These are phyloP conservation scores for Magallana ariakensis DNA, from an alignment of 1,140 invertebrate species.

Conservation along the genomic window DNA sequence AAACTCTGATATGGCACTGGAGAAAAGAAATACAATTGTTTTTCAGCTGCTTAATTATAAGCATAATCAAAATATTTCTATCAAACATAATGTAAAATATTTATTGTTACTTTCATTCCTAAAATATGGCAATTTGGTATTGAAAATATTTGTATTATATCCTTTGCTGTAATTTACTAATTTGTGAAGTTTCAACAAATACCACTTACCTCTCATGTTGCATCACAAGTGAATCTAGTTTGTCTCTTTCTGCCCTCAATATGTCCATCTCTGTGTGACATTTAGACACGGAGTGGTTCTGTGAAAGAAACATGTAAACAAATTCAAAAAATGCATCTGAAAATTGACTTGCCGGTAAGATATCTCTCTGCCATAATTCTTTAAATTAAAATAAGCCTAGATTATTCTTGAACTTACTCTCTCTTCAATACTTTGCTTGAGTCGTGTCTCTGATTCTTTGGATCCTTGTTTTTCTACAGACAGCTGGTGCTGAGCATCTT, in stretches of 20 bases:
- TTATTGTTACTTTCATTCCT: no score
- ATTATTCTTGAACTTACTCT: constrained; percentile 41
- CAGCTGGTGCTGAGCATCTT: constrained; percentile 39
- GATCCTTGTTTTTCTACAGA: constrained; percentile 22
- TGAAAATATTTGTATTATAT: no score
- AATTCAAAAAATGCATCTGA: no score
- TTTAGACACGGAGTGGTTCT: constrained; percentile 64
- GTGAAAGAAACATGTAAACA: constrained; percentile 27
- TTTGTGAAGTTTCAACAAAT: not conserved
- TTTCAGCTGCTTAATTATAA: not conserved
- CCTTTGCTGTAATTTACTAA: no score
- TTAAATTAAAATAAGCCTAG: no score
- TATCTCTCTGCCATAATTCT: no score
- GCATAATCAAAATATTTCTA: not conserved
- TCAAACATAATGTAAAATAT: no score
- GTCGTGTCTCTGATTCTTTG: constrained; percentile 46
- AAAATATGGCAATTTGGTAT: no score
- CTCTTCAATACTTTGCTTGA: constrained; percentile 52
- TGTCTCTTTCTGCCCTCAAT: constrained; percentile 66
- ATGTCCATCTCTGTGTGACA: constrained; percentile 65
- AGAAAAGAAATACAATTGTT: constrained; percentile 52
- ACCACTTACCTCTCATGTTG: constrained; percentile 64
- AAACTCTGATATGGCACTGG: constrained; percentile 68
- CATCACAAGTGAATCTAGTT: constrained; percentile 62
- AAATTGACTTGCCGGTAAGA: no score